phyloP scores from a whole-genome alignment of 2,113 vertebrate species.

The Macaca fascicularis region DNA sequence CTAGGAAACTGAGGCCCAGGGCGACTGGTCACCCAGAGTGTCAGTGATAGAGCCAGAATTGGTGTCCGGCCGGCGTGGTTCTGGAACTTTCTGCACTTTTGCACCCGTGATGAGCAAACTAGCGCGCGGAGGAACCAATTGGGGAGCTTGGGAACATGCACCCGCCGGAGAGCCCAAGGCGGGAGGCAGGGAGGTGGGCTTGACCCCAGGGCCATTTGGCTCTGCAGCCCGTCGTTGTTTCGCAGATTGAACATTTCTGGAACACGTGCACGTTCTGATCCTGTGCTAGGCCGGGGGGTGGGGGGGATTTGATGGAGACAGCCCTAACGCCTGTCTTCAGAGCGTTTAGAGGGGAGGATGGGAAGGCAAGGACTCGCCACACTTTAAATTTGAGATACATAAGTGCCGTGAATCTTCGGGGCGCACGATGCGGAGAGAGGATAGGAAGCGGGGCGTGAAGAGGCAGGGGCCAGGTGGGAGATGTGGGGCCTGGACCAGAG shows the following conservation, averaged over 20 bases:
- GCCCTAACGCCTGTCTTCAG: background rate
- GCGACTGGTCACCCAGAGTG: background rate
- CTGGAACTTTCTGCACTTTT: background rate
- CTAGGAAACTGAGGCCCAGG: background rate
- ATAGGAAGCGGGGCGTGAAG: background rate
- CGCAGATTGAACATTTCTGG: background rate
- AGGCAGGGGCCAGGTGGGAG: background rate
- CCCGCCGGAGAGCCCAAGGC: background rate
- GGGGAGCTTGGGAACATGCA: background rate
- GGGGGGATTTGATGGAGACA: background rate
- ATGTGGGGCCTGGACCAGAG: background rate
- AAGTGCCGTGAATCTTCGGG: background rate
- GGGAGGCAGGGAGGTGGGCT: background rate
- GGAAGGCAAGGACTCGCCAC: background rate
- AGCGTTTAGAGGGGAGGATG: background rate
- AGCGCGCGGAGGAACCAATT: background rate
- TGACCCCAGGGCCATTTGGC: background rate
- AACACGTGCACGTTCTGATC: background rate
- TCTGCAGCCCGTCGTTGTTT: background rate
- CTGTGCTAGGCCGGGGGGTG: background rate
- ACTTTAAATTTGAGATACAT: background rate
- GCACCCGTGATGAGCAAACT: background rate
- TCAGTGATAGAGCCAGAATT: background rate
- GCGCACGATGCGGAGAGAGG: background rate
- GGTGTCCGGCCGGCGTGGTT: background rate